These are phyloP conservation scores for Trissoscelio sp. DNA, from an alignment of 2,888 invertebrate species.

Conservation along the genomic window DNA sequence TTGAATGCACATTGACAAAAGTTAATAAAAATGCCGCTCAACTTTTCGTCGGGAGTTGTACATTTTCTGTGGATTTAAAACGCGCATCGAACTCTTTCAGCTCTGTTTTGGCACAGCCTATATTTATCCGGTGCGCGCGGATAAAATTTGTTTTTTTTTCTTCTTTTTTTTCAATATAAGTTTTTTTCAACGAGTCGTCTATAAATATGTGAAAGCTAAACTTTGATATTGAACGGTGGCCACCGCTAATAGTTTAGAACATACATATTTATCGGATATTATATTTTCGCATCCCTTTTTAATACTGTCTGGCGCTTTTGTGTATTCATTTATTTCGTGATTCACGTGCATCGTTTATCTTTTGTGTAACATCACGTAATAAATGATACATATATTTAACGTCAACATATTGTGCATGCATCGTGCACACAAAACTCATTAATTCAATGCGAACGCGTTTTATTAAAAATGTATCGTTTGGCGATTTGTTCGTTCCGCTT, in stretches of 20 bases:
- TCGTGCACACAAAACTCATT: constrained; percentile 15
- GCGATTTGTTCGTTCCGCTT: constrained; percentile 19
- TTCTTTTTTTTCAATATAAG: constrained; percentile 29
- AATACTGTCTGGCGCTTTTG: background rate
- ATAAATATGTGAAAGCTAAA: constrained; percentile 37
- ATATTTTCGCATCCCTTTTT: constrained; percentile 9
- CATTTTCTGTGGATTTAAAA: constrained; percentile 16
- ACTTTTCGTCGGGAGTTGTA: constrained; percentile 14
- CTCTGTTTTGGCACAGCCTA: constrained; percentile 25
- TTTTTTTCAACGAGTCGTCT: constrained; percentile 34
- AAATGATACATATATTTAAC: constrained; percentile 43
- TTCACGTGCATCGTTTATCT: constrained; percentile 38
- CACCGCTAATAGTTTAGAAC: constrained; percentile 23
- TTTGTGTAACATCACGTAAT: constrained; percentile 25
- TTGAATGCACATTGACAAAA: constrained; percentile 10
- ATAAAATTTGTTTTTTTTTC: constrained; percentile 21
- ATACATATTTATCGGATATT: constrained; percentile 32
- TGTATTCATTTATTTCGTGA: constrained; percentile 23
- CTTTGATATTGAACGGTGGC: constrained; percentile 12
- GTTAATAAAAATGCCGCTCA: constrained; percentile 12
- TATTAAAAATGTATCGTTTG: constrained; percentile 43
- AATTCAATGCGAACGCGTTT: constrained; percentile 17
- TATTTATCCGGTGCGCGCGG: constrained; percentile 34
- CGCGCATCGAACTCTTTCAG: constrained; percentile 35
- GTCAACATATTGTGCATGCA: constrained; percentile 15